phyloP scores from a whole-genome alignment of 2,113 vertebrate genomes.

The Myocastor coypus region DNA sequence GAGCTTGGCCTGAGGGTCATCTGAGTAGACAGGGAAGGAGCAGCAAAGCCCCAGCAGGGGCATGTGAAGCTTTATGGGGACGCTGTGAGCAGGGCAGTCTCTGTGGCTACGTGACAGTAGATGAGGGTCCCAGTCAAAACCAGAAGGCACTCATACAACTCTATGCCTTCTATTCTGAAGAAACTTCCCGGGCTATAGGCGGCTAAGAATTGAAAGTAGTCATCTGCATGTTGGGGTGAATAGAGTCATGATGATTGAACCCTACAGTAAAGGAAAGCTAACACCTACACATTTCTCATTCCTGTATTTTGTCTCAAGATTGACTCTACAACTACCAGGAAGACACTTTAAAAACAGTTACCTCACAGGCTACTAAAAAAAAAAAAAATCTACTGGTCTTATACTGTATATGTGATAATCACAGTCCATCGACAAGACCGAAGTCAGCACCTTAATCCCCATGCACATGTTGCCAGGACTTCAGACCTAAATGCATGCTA shows the following conservation, averaged over 20 bases:
- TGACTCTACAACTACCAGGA: background rate
- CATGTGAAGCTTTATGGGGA: background rate
- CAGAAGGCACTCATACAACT: background rate
- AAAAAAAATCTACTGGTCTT: background rate
- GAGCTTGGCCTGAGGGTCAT: constrained; percentile 16
- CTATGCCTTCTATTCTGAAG: background rate
- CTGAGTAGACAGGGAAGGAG: background rate
- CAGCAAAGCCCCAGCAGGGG: background rate
- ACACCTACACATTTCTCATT: background rate
- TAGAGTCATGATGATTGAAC: background rate
- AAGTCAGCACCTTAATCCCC: background rate
- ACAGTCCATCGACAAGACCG: background rate
- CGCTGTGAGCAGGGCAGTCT: background rate
- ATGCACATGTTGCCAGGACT: background rate
- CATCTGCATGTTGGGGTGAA: background rate
- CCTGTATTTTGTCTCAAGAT: background rate
- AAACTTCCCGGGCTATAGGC: background rate
- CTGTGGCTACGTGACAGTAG: background rate
- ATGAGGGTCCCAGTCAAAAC: background rate
- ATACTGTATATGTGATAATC: background rate
- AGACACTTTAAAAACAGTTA: background rate
- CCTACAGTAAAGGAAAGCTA: background rate
- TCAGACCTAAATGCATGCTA: background rate
- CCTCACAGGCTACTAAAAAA: background rate
- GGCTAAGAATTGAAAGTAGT: background rate